Percentiles rank a stretch among this genome's conserved stretches.
phyloP scores from a whole-genome alignment of 1,140 invertebrate genomes.

The Heliconius hewitsoni region DNA sequence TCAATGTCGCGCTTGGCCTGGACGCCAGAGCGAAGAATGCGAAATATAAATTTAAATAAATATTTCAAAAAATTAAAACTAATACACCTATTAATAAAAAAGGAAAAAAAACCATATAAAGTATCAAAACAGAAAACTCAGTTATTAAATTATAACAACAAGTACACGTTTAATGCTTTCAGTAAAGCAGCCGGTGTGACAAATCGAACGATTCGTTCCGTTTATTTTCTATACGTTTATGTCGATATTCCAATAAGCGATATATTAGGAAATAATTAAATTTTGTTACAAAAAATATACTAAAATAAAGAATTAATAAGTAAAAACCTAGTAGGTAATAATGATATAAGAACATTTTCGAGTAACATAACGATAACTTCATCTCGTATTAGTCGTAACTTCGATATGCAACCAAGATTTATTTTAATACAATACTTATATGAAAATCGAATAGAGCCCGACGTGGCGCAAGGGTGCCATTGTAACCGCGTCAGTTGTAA shows the following conservation, averaged over 20 bases:
- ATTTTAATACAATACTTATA: not conserved
- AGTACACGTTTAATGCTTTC: slow-evolving; percentile 12
- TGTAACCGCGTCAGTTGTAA: not conserved
- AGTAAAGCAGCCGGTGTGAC: slow-evolving; percentile 14
- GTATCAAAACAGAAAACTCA: not conserved
- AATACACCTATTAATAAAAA: too few relatives aligned
- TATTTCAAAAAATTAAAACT: too few relatives aligned
- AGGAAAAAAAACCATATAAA: not conserved
- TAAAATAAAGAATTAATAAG: not conserved
- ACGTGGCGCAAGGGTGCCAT: not conserved
- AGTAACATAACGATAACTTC: not conserved
- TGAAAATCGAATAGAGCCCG: too few relatives aligned
- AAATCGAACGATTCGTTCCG: slow-evolving; percentile 12
- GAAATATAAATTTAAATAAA: too few relatives aligned
- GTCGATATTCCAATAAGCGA: slow-evolving; percentile 19
- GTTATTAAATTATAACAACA: not conserved
- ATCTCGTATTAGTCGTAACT: not conserved
- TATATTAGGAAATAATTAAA: slow-evolving; percentile 20
- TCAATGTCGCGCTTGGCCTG: too few relatives aligned
- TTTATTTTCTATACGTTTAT: slow-evolving; percentile 7
- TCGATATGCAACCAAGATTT: not conserved
- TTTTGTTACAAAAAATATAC: not conserved
- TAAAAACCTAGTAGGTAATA: too few relatives aligned
- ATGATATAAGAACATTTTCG: too few relatives aligned
- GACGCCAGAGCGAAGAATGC: too few relatives aligned